Base-by-base conservation (phyloP, 2,113 vertebrate species). In the Psittacula cyanocephala region DNA sequence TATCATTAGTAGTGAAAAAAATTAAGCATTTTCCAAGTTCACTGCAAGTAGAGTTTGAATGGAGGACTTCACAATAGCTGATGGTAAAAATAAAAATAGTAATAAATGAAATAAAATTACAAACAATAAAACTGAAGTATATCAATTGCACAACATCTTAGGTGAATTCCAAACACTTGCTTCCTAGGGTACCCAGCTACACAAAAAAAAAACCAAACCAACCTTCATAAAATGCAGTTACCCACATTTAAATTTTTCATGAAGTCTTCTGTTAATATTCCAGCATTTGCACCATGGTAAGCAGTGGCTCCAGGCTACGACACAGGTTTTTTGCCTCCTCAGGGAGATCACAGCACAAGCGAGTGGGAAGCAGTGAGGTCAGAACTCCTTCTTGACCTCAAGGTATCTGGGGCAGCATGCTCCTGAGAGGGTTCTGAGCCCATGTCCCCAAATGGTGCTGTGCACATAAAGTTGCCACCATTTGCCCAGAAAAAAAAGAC, bases 281-380 rank as follows among this genome's bases (percentile, higher is more conserved):
- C 28, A 70, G 29, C 22, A 81, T 62, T 67, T 55, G 22, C 11
- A 67, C 10, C 5, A n/a, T 20, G 31, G 24, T 5, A 86, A 88
- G 49, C 57, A 35, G 5, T 7, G 3, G 64, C n/a, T 37, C 25
- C 44, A 53, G 27, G 27, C 10, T 35, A 52, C 16, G 13, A 19
- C 13, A 35, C 7, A 15, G 22, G 22, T 1, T 15, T 9, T 27
- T 53, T 24, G 3, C 8, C 7, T 75, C 25, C 23, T n/a, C 18
- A 37, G 37, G 8, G 8, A 4, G 9, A 68, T 60, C 47, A 37
- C 31, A 47, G 35, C 31, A 55, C n/a, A 52, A 1, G 0, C 1
- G 31, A 39, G 29, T 3, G 3, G 53, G 60, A 90, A 92, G 82
- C 11, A 13, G 53, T 33, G 53, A 57, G 55, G 33, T 23, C 33